Base-by-base conservation (phyloP, 2,113 vertebrate species). In the Pao palembangensis region DNA sequence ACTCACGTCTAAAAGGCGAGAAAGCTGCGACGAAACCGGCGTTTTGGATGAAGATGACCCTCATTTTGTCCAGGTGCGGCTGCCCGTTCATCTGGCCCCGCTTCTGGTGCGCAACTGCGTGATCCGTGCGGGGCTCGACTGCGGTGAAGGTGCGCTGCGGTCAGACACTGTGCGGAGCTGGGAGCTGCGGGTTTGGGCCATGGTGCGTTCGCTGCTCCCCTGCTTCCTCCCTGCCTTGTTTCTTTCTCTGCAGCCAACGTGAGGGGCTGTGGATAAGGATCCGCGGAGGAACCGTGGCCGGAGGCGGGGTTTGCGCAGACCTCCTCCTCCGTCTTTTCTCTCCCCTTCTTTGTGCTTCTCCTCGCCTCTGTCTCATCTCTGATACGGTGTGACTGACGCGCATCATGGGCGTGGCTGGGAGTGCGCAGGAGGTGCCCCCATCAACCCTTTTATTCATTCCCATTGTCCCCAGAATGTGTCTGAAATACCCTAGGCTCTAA, bases 11-110 rank as follows among this genome's bases (percentile, higher is more conserved):
- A 64, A 82, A 71, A 82, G 83, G 87, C 82, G 90, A 90, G 84
- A 89, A 89, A 82, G 90, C 88, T 88, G 90, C 91, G 76, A 89
- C 88, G 75, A 85, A 89, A 88, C 91, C 88, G 89, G 91, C 90
- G 86, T 88, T 88, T 76, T 80, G 89, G 83, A 87, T 86, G 75
- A 85, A 89, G 82, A 88, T 87, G 74, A 88, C 85, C 89, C 90
- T 91, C 91, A 91, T 92, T 84, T 81, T 89, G 87, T 81, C 87
- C 83, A 10, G 87, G 70, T 19, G 46, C 25, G n/a, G 71, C 76
- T 67, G 80, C 79, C 84, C 88, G 85, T 78, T 85, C 84, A 81
- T 76, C 85, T 54, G 86, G 81, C 74, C 70, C 75, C 75, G 67
- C 85, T 23, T 75, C 72, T 78, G 8, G 57, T 49, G 85, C 68